Percentiles rank a stretch among this genome's conserved stretches.
Evolutionary conservation across 2,113 vertebrate genomes (phyloP).

Genomic region (Boulengeromyrus knoepffleri): DNA sequence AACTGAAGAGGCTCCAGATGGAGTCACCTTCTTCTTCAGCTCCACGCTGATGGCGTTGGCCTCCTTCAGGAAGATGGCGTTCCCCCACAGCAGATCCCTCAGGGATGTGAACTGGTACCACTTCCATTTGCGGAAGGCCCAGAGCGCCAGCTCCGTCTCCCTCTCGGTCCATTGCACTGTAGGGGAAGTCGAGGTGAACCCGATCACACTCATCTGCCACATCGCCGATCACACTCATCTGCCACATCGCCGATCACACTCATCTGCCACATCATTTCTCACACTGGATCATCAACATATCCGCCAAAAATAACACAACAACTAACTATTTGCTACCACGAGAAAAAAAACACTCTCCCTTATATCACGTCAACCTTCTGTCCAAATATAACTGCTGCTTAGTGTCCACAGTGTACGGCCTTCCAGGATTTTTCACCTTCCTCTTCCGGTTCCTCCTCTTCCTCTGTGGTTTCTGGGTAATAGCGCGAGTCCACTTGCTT

Average conservation of each 20-base stretch:
- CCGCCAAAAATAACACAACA: neutral
- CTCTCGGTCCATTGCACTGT: constrained; percentile 86
- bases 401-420: neutral
- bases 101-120: constrained; percentile 97
- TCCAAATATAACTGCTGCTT: neutral
- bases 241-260: neutral
- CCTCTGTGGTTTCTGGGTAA: constrained; percentile 76
- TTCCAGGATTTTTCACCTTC: constrained; percentile 67
- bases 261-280: neutral
- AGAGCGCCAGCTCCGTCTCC: constrained; percentile 81
- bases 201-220: neutral
- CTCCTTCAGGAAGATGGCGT: constrained; percentile 94
- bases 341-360: neutral
- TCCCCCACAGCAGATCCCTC: constrained; percentile 89
- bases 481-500: constrained; percentile 87
- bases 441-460: constrained; percentile 85
- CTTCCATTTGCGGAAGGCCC: constrained; percentile 93
- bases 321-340: neutral
- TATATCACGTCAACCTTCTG: neutral
- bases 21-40: constrained; percentile 88
- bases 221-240: neutral
- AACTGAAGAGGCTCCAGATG: neutral
- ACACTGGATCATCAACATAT: neutral
- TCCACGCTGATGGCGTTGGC: constrained; percentile 97
- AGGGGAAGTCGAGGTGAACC: constrained; percentile 9